Percentiles rank a stretch among this genome's conserved stretches.
Evolutionary conservation across 2,888 invertebrate genomes (phyloP).

Genomic region (Deroplatys truncata): DNA sequence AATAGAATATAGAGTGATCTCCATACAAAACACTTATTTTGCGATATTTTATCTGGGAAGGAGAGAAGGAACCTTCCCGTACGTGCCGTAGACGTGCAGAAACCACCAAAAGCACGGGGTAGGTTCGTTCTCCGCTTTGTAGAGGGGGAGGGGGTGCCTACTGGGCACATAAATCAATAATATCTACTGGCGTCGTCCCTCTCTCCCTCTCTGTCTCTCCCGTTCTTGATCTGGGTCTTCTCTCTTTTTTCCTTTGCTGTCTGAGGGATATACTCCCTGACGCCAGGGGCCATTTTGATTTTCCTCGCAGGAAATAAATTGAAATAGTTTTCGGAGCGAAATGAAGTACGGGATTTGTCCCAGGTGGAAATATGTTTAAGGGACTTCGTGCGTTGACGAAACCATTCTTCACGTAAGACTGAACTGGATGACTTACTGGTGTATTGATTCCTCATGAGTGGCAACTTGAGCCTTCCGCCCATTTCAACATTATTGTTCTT

Average conservation of each 20-base stretch:
- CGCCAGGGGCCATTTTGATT: slow-evolving; percentile 29
- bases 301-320: slow-evolving; percentile 2
- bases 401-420: background rate
- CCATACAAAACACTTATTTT: slow-evolving; percentile 25
- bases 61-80: background rate
- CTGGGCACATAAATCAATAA: slow-evolving; percentile 57
- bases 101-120: slow-evolving; percentile 13
- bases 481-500: background rate
- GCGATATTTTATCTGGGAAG: slow-evolving; percentile 21
- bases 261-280: slow-evolving; percentile 28
- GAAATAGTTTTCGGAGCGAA: background rate
- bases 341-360: background rate
- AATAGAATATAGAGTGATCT: slow-evolving; percentile 15
- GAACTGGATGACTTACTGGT: background rate
- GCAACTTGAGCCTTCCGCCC: background rate
- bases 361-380: background rate
- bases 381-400: background rate
- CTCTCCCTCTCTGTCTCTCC: background rate
- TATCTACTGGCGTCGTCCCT: slow-evolving; percentile 40
- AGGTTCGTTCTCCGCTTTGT: slow-evolving; percentile 37
- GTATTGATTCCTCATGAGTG: background rate
- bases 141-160: slow-evolving; percentile 35
- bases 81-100: slow-evolving; percentile 11
- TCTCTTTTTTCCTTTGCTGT: background rate
- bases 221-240: background rate